Conservation (phyloP, 2,113 vertebrate species). For the Pelecanus crispus region DNA sequence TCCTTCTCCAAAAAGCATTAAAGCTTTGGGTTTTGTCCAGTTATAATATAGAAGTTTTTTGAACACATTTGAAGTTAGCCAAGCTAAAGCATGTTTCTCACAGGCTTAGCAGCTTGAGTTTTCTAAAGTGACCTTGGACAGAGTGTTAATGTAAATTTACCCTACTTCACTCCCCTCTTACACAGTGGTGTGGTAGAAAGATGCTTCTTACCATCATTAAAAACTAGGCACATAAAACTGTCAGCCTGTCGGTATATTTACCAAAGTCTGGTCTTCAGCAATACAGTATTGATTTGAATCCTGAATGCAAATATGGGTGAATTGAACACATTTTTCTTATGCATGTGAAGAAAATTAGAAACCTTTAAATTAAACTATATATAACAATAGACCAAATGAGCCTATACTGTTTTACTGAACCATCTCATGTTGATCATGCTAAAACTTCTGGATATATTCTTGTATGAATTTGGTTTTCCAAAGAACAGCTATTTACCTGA, state of each 20-base stretch:
- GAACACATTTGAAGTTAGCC: neutral
- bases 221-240: neutral
- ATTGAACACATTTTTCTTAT: neutral
- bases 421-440: neutral
- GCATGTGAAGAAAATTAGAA: neutral
- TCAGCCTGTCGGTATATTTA: neutral
- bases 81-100: neutral
- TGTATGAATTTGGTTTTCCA: neutral
- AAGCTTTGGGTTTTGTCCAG: neutral
- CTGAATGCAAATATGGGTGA: neutral
- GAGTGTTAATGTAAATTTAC: neutral
- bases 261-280: neutral
- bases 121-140: neutral
- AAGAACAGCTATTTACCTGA: neutral
- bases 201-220: neutral
- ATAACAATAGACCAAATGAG: neutral
- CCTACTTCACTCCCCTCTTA: neutral
- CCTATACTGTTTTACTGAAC: neutral
- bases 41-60: neutral
- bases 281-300: neutral
- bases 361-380: neutral
- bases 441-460: neutral
- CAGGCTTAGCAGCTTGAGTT: neutral
- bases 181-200: neutral
- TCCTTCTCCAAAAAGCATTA: neutral